phyloP scores from a whole-genome alignment of 2,113 vertebrate species.

The Microtus pennsylvanicus region DNA sequence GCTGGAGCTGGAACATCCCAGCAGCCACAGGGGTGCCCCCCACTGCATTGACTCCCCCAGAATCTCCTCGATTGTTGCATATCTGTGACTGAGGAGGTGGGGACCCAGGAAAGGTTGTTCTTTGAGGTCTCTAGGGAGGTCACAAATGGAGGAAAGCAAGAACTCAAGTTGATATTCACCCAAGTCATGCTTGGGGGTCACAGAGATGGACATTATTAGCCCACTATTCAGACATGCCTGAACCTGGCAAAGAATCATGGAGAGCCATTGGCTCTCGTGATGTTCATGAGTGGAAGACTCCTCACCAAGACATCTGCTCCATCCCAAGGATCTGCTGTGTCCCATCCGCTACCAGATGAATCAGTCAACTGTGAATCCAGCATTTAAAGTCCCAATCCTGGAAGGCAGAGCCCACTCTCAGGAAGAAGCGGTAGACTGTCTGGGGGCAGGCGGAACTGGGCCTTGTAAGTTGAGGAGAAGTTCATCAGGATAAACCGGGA shows the following conservation, averaged over 20 bases:
- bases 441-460: neutral
- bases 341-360: too few relatives aligned
- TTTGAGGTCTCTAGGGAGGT: neutral
- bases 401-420: neutral
- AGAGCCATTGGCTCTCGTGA: neutral
- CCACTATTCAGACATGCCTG: neutral
- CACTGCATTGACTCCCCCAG: neutral
- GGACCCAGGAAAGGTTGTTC: neutral
- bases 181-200: neutral
- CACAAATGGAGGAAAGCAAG: too few relatives aligned
- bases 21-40: neutral
- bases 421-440: neutral
- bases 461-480: neutral
- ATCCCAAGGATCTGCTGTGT: fast-evolving
- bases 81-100: neutral
- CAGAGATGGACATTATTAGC: neutral
- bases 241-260: neutral
- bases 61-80: neutral
- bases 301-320: neutral
- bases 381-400: neutral
- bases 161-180: neutral
- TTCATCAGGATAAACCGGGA: neutral
- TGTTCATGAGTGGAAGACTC: neutral
- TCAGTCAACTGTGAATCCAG: neutral
- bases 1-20: neutral